Percentiles rank a stretch among this genome's conserved stretches.
Conservation (phyloP, 2,888 invertebrate genomes). For the Tinea pellionella region DNA sequence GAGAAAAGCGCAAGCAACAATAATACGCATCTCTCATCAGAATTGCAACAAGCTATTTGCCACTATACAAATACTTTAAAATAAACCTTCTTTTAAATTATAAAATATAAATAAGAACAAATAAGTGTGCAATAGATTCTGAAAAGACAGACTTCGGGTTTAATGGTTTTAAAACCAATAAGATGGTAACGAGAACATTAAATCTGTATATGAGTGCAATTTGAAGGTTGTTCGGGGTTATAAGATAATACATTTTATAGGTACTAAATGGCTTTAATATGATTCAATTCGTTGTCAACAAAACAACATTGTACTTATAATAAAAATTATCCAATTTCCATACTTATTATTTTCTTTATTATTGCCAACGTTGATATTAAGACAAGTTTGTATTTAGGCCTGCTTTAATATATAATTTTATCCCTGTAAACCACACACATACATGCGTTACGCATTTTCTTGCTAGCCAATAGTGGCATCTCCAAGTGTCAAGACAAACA, state of each 20-base stretch:
- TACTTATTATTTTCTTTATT: background rate
- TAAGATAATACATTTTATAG: slow-evolving; percentile 3
- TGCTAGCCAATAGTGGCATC: background rate
- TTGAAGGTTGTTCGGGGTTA: background rate
- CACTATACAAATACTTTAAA: slow-evolving; percentile 19
- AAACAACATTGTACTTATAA: background rate
- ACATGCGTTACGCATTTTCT: background rate
- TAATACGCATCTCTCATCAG: slow-evolving; percentile 35
- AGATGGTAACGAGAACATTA: background rate
- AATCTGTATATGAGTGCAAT: background rate
- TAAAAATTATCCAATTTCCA: background rate
- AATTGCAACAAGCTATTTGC: slow-evolving; percentile 48
- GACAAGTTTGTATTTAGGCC: background rate
- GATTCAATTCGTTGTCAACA: background rate
- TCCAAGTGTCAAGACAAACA: background rate
- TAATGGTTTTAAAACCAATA: background rate
- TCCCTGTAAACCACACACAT: background rate
- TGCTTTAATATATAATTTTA: background rate
- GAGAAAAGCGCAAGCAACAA: slow-evolving; percentile 30
- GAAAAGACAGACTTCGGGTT: too few species aligned
- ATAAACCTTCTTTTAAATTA: slow-evolving; percentile 16
- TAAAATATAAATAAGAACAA: background rate
- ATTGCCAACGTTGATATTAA: background rate
- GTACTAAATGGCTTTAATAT: background rate
- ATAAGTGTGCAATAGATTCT: too few species aligned